Conservation (phyloP, 2,113 vertebrate species). For the Gadus chalcogrammus region DNA sequence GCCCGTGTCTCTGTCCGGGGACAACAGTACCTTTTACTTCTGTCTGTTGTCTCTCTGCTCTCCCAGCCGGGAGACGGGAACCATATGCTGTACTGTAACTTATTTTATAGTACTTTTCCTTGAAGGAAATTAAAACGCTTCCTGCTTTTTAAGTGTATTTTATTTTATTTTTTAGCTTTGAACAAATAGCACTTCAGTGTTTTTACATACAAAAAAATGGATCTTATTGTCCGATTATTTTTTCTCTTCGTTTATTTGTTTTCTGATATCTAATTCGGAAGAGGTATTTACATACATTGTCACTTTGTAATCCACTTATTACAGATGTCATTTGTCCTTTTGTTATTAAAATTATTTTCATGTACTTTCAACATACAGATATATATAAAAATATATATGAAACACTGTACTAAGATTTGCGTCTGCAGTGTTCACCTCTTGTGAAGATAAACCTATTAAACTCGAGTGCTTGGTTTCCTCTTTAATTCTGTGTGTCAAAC, state of each 20-base stretch:
- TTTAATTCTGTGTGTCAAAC: not conserved
- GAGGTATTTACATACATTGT: constrained; percentile 74
- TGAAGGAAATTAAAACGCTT: constrained; percentile 90
- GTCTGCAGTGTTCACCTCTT: constrained; percentile 76
- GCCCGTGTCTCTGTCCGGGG: constrained; percentile 82
- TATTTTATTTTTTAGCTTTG: constrained; percentile 90
- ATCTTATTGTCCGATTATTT: constrained; percentile 82
- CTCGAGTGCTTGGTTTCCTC: constrained; percentile 1
- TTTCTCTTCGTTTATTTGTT: constrained; percentile 54
- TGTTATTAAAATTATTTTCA: constrained; percentile 76
- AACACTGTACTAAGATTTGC: constrained; percentile 77
- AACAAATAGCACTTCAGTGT: constrained; percentile 95
- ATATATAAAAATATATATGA: constrained; percentile 66
- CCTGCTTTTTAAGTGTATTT: constrained; percentile 91
- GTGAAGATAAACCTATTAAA: constrained; percentile 76
- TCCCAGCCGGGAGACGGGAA: constrained; percentile 94
- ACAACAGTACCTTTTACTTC: constrained; percentile 77
- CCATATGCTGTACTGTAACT: constrained; percentile 99
- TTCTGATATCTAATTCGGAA: constrained; percentile 86
- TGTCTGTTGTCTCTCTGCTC: constrained; percentile 85
- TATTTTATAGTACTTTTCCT: constrained; percentile 99
- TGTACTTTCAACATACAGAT: constrained; percentile 80
- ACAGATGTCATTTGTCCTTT: constrained; percentile 75
- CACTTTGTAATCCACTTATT: constrained; percentile 80
- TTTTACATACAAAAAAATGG: constrained; percentile 89